Evolutionary conservation across 2,113 vertebrate genomes (phyloP), one percentile per base, ranked within the genome.

Genomic region (Dipodomys stephensi): DNA sequence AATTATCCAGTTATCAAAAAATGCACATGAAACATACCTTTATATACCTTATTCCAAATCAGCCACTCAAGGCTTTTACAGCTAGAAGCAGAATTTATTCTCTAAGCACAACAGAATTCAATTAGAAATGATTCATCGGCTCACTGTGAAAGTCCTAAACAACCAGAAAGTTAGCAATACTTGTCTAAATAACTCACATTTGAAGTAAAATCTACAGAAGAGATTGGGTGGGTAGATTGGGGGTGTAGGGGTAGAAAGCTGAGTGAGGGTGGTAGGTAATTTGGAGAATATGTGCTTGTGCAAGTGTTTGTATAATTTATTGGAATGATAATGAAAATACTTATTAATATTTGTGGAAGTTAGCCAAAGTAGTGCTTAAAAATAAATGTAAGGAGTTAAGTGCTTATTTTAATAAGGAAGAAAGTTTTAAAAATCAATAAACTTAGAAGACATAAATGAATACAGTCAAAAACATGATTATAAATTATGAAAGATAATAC

Each of bases 351-450:
- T 77, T 64, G 35, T 82, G 27, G 35, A 85, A 46, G 65, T 28
- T 18, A 78, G 22, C 11, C n/a, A 88, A 67, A 92, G 76, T 7
- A 85, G 4, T 79, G 81, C 82, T 89, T 64, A 80, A 49, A 27
- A 82, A 46, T 72, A 85, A 78, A 78, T 16, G 20, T 64, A 53
- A 32, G 64, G 18, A 49, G 71, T n/a, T 85, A 91, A 88, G 9
- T 30, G 4, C 13, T 87, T 90, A 85, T 57, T 86, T 65, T 90
- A 57, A 65, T 53, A 85, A 74, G 65, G n/a, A 77, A 57, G 4
- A 67, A 35, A 69, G 23, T 25, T 9, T 88, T 73, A 16, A 77
- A 73, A 82, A 80, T 94, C 67, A 87, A 77, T 94, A 87, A 73
- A 77, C 57, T 64, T 64, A 88, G 32, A 84, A 85, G 30, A 88